phyloP scores from a whole-genome alignment of 2,888 invertebrate genomes.

The Cheilosia soror region DNA sequence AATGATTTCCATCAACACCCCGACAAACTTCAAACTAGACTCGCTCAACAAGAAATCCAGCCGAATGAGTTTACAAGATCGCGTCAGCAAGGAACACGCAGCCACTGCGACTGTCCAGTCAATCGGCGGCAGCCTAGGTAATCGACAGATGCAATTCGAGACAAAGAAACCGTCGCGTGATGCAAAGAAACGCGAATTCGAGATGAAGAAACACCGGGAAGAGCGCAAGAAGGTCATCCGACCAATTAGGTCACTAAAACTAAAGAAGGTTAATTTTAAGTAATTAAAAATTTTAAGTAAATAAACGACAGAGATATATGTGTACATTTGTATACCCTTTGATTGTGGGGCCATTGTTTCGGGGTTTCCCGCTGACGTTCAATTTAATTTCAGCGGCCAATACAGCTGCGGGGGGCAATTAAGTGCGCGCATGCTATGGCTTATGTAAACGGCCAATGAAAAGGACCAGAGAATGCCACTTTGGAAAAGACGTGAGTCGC shows the following conservation, averaged over 20 bases:
- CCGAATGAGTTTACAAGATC: constrained; percentile 87
- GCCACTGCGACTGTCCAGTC: constrained; percentile 81
- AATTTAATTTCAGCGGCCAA: constrained; percentile 40
- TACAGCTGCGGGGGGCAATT: constrained; percentile 26
- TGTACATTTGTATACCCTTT: constrained; percentile 29
- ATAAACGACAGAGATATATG: constrained; percentile 19
- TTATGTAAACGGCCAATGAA: constrained; percentile 10
- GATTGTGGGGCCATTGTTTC: constrained; percentile 35
- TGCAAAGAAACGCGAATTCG: constrained; percentile 86
- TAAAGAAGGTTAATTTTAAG: constrained; percentile 83
- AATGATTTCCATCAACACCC: constrained; percentile 87
- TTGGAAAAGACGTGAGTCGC: constrained; percentile 17
- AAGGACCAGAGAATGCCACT: constrained; percentile 10
- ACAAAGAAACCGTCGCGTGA: constrained; percentile 86
- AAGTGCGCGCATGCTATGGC: constrained; percentile 24
- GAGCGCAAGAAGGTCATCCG: constrained; percentile 88
- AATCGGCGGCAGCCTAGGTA: constrained; percentile 87
- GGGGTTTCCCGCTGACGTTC: constrained; percentile 20
- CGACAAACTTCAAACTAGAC: constrained; percentile 86
- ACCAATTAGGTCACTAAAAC: constrained; percentile 84
- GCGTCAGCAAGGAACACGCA: constrained; percentile 87
- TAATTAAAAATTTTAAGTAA: constrained; percentile 81
- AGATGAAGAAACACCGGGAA: constrained; percentile 87
- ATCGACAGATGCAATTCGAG: constrained; percentile 91
- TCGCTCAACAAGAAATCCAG: constrained; percentile 77